Base-by-base conservation (phyloP, 2,113 vertebrate species). In the Rostratula benghalensis region DNA sequence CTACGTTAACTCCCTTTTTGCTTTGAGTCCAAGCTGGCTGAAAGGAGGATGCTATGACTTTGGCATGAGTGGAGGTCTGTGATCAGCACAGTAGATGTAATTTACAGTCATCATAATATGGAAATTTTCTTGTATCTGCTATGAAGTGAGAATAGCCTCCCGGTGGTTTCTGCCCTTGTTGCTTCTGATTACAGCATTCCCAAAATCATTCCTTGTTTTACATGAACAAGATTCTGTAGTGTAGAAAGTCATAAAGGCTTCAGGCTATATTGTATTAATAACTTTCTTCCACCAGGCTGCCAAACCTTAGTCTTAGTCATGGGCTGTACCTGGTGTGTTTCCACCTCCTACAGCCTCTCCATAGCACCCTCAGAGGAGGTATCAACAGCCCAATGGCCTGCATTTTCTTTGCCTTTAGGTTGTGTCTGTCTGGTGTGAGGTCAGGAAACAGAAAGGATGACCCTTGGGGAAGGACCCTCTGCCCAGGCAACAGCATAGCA, bases 301-400 rank as follows among this genome's bases (percentile, higher is more conserved):
- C 59, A 77, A 50, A 10, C 35, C 68, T 60, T 22, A 84, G 41
- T 4, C 31, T 78, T 60, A 80, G 83, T 65, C 22, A 13, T 0
- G 4, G 79, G 22, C 76, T 60, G 16, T 11, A 7, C 11, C 6
- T 1, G 0, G 11, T 80, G 86, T 90, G 22, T 50, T 39, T 68
- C n/a, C 9, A 33, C 28, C 25, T 87, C 7, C 50, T 65, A 48
- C 41, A 90, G 35, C 50, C 11, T 56, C 27, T 61, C 57, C 31
- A 4, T 23, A 73, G 48, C 54, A 69, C 13, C 13, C 15, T 11
- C n/a, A 45, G 45, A 60, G 3, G 7, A 7, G 0, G 0, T 23
- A 59, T 18, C 19, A 63, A 19, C 51, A 87, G 28, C 60, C n/a
- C 10, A 21, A 1, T 17, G 13, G 23, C 45, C 37, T 76, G 9